Base-by-base conservation (phyloP, 92 coral and sea anemone species). In the Parazoanthus darwini region DNA sequence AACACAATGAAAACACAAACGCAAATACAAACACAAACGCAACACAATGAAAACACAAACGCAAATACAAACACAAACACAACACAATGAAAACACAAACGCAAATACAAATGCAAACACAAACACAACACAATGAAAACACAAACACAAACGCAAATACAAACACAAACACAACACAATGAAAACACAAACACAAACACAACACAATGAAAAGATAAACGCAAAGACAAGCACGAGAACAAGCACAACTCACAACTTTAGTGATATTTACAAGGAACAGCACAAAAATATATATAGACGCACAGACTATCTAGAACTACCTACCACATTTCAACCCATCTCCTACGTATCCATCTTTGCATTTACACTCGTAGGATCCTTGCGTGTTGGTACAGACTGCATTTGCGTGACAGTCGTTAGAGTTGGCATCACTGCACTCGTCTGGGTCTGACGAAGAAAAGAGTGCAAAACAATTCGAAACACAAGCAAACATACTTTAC, bases 321-420 rank as follows among this genome's bases (percentile, higher is more conserved):
- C 11, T 11, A 84, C 87, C 87, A 36, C 87, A 84, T 25, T 26
- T 16, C 79, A 43, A 42, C 0, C 87, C 87, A 8, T 72, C 33
- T 46, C 87, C 87, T 72, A 72, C 43, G 18, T 70, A 84, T 4
- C 87, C 87, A 29, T 84, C 87, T 46, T 29, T 68, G 35, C 87
- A 84, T 26, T 71, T 71, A 46, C 87, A 84, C 22, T 84, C 87
- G 74, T 25, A 84, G 4, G 87, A 84, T 5, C 87, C 87, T 26
- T 15, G 65, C 4, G 87, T 84, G 68, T 84, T 84, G n/a, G 1
- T 46, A 42, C 87, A 84, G 15, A 63, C 72, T 46, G 87, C 87
- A n/a, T 72, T 71, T 6, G 44, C 0, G 87, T 84, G 87, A 43
- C 87, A 84, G 26, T 84, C 87, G 67, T 42, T 84, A 11, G 65